Evolutionary conservation across 2,113 vertebrate genomes (phyloP), one percentile per base, ranked within the genome.

Genomic region (Eulemur macaco): DNA sequence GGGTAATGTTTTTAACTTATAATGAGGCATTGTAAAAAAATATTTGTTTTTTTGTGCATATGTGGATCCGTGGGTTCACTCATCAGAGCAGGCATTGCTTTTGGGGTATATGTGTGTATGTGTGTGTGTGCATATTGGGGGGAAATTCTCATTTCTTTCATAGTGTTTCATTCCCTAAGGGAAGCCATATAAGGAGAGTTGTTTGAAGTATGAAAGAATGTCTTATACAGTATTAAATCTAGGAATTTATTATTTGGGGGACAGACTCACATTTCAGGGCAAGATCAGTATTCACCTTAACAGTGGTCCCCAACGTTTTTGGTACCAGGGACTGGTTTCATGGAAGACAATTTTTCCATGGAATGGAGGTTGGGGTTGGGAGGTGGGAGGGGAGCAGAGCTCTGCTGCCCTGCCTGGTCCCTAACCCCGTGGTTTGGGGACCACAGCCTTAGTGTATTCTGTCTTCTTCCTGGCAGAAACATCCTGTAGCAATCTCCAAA

Each of bases 181-280:
- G 34, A 76, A 91, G 56, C 31, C 63, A 78, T 34, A 68, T 77
- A 78, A 74, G 52, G 85, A 93, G 73, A 76, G 23, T 64, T 84
- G 42, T 50, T 95, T 91, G 71, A 54, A 71, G 68, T 85, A 29
- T 58, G 25, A 56, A 88, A 77, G 71, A 82, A 4, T 86, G 25
- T 63, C 85, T 95, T 86, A 95, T 63, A 77, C 9, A n/a, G 17
- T 54, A 64, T 94, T 97, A 87, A 92, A 92, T 78, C 52, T 47
- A 96, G 34, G 25, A 84, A 34, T 93, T 94, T 94, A 89, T 87
- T 95, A 90, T 96, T 97, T 81, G 6, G 23, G 58, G 54, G 71
- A 78, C 54, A 96, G 76, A 77, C 29, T 94, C 78, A 76, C 78
- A 91, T 68, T 94, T 95, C n/a, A 85, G 47, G 54, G 34, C 50